Percentiles rank a stretch among this genome's conserved stretches.
Evolutionary conservation across 2,113 vertebrate species (phyloP).

Genomic region (Phylloscopus trochilus): DNA sequence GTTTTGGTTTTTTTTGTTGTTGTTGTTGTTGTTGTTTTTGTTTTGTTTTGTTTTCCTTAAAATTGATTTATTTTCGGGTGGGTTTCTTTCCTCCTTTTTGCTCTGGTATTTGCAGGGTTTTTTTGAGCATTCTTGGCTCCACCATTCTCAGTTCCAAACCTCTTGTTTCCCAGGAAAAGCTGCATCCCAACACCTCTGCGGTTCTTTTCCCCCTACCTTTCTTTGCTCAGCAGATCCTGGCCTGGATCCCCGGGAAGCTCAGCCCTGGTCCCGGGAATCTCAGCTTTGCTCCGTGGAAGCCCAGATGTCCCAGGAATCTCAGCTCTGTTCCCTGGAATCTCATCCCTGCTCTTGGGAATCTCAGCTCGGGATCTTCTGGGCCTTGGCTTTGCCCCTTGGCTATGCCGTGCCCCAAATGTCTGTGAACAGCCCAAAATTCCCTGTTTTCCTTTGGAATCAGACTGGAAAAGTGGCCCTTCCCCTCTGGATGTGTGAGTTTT

Average conservation of each 20-base stretch:
- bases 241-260: not conserved
- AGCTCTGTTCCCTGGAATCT: not conserved
- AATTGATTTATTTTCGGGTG: not conserved
- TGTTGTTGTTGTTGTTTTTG: no score
- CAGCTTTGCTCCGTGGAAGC: not conserved
- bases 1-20: no score
- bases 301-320: not conserved
- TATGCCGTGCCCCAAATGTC: not conserved
- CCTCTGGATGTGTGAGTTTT: accelerated
- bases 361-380: not conserved
- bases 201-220: constrained; percentile 54
- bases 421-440: not conserved
- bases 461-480: not conserved
- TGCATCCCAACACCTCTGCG: not conserved
- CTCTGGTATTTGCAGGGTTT: not conserved
- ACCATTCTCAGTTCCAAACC: constrained; percentile 83
- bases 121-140: constrained; percentile 14
- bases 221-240: not conserved
- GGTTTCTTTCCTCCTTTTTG: not conserved
- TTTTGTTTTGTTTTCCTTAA: not conserved
- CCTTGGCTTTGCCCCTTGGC: constrained; percentile 78
- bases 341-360: not conserved
- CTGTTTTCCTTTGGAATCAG: not conserved
- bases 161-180: constrained; percentile 82
- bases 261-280: not conserved